phyloP scores from a whole-genome alignment of 2,797 vertebrate species.

The Antrozous pallidus region DNA sequence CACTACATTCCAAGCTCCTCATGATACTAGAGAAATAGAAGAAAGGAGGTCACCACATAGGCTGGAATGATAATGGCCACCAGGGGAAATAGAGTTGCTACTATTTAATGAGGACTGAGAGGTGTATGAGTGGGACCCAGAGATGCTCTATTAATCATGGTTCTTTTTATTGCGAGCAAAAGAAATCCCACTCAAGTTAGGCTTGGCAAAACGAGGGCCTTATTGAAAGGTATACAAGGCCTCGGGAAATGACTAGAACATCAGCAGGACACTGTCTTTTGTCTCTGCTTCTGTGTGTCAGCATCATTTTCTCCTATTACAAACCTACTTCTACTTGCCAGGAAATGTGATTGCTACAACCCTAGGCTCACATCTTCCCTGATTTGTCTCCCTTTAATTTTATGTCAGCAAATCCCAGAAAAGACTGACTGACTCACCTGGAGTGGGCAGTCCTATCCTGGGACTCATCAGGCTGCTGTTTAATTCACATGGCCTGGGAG shows the following conservation, averaged over 20 bases:
- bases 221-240: background rate
- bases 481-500: background rate
- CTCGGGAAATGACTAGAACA: background rate
- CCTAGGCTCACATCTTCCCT: background rate
- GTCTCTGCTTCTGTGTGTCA: background rate
- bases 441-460: background rate
- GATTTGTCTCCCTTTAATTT: background rate
- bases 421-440: background rate
- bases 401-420: constrained; percentile 17
- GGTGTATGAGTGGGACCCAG: background rate
- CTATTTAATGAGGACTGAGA: background rate
- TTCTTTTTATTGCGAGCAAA: background rate
- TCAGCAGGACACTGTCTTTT: background rate
- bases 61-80: background rate
- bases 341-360: background rate
- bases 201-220: background rate
- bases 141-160: background rate
- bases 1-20: background rate
- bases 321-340: background rate
- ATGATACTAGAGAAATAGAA: background rate
- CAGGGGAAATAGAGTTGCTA: background rate
- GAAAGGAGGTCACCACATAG: background rate
- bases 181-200: background rate
- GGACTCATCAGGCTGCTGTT: background rate
- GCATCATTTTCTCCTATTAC: background rate